Percentiles rank a stretch among this genome's conserved stretches.
Evolutionary conservation across 2,888 invertebrate genomes (phyloP).

Genomic region (Scaptomyza reducta): DNA sequence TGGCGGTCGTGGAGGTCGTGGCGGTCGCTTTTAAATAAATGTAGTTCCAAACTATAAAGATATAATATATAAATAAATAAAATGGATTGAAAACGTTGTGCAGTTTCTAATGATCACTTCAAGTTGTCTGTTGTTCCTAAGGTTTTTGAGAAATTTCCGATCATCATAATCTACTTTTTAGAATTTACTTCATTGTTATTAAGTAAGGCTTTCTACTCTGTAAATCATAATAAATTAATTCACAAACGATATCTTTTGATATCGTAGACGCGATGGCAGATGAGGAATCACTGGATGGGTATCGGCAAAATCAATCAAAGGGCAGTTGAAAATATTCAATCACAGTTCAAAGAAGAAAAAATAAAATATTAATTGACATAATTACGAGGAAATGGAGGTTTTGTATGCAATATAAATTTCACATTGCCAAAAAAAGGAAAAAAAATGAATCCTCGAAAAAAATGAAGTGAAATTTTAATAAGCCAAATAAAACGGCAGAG

Average conservation of each 20-base stretch:
- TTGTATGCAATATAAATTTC: slow-evolving; percentile 34
- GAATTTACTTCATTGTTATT: no score
- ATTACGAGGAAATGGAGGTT: slow-evolving; percentile 31
- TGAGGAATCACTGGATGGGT: no score
- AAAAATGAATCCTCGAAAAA: slow-evolving; percentile 18
- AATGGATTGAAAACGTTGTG: no score
- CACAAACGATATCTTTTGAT: no score
- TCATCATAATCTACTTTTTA: no score
- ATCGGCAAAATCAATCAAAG: slow-evolving; percentile 15
- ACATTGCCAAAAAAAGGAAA: slow-evolving; percentile 7
- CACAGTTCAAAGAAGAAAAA: slow-evolving; percentile 52
- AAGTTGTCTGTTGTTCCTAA: no score
- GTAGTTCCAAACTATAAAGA: no score
- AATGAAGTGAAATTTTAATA: slow-evolving; percentile 64
- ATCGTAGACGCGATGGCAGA: neutral
- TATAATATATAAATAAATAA: no score
- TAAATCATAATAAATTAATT: no score
- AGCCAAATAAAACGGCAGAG: slow-evolving; percentile 55
- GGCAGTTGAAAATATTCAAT: slow-evolving; percentile 43
- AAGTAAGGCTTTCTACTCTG: no score
- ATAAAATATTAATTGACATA: slow-evolving; percentile 42
- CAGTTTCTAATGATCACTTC: no score
- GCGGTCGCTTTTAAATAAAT: neutral
- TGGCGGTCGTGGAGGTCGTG: neutral
- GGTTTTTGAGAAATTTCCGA: no score